Evolutionary conservation across 2,113 vertebrate genomes (phyloP).

Genomic region (Catagonus wagneri): DNA sequence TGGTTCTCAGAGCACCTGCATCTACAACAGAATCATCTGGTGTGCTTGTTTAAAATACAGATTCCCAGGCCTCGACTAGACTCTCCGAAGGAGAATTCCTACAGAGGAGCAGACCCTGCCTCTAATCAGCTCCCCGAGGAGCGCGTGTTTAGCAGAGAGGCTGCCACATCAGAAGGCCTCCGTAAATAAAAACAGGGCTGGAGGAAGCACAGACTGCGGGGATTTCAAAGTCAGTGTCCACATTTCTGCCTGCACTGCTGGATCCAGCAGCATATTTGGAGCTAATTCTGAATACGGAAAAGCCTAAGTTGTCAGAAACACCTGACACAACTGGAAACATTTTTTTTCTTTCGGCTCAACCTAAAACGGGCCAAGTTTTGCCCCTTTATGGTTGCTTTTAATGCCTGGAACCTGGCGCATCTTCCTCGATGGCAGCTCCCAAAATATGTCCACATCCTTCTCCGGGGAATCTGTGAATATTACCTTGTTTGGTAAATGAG

Average conservation of each 20-base stretch:
- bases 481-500: neutral
- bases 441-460: neutral
- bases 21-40: neutral
- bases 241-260: accelerated
- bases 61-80: neutral
- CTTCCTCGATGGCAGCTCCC: neutral
- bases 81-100: neutral
- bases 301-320: neutral
- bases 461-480: neutral
- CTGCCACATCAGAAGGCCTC: accelerated
- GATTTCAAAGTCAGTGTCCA: accelerated
- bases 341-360: neutral
- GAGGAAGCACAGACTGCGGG: neutral
- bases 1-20: neutral
- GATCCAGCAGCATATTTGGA: neutral
- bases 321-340: neutral
- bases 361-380: neutral
- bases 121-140: neutral
- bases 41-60: neutral
- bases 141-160: neutral
- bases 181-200: accelerated
- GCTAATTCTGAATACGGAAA: neutral
- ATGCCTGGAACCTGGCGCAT: neutral
- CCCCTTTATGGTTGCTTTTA: neutral
- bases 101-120: neutral